Conservation (phyloP, 1,140 invertebrate species). For the Chrysoperla carnea region DNA sequence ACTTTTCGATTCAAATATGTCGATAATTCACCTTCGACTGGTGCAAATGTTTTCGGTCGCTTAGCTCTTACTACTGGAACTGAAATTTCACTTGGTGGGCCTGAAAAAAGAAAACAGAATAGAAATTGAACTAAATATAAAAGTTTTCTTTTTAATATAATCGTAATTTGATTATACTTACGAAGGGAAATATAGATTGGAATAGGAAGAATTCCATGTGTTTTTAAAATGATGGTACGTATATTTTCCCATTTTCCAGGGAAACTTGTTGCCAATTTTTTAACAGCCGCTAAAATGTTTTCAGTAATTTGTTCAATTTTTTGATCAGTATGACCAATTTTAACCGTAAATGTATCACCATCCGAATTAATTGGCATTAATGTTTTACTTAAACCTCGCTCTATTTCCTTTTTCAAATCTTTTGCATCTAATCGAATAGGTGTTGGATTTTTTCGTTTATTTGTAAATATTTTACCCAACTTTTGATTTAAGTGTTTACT, state of each 20-base stretch:
- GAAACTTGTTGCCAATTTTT: constrained; percentile 30
- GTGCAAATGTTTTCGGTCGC: constrained; percentile 31
- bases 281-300: constrained; percentile 32
- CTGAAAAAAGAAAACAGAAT: constrained; percentile 18
- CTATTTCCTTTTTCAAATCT: constrained; percentile 36
- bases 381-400: constrained; percentile 34
- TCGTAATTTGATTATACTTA: constrained; percentile 30
- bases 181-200: constrained; percentile 41
- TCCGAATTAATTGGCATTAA: constrained; percentile 30
- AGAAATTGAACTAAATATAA: too few relatives aligned
- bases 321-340: constrained; percentile 38
- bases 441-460: constrained; percentile 37
- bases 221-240: constrained; percentile 33
- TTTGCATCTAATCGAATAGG: constrained; percentile 30
- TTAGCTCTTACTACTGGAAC: constrained; percentile 19
- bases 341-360: constrained; percentile 32
- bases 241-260: constrained; percentile 46
- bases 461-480: constrained; percentile 38
- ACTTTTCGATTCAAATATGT: constrained; percentile 28
- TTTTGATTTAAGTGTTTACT: constrained; percentile 36
- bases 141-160: too few relatives aligned
- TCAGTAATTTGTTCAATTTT: constrained; percentile 27
- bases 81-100: constrained; percentile 22
- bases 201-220: constrained; percentile 23
- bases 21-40: constrained; percentile 34